Evolutionary conservation across 2,113 vertebrate genomes (phyloP).

Genomic region (Bothrops jararaca): DNA sequence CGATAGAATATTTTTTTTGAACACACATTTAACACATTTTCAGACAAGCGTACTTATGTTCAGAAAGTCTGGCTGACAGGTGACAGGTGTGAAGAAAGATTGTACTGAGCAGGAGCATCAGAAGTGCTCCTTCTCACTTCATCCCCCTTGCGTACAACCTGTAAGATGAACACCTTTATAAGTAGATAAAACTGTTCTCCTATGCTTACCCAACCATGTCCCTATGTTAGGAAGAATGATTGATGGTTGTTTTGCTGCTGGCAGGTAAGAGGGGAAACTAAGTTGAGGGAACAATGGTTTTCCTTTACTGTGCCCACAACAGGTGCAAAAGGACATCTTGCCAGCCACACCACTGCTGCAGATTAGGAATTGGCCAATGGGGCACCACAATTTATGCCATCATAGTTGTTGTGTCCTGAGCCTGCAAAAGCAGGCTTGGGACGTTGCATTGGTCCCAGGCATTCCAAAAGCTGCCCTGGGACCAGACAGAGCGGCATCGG

Average conservation of each 20-base stretch:
- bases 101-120: neutral
- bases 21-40: neutral
- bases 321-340: neutral
- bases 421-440: too few relatives aligned
- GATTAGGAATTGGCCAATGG: neutral
- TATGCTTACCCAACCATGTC: neutral
- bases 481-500: too few relatives aligned
- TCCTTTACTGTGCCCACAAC: neutral
- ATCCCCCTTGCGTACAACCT: neutral
- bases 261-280: neutral
- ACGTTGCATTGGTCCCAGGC: too few relatives aligned
- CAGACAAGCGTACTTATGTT: neutral
- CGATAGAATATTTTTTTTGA: neutral
- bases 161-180: neutral
- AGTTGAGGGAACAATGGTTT: neutral
- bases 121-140: neutral
- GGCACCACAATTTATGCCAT: neutral
- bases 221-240: neutral
- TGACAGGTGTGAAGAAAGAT: neutral
- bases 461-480: too few relatives aligned
- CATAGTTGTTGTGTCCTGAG: too few relatives aligned
- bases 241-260: neutral
- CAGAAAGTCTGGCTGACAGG: neutral
- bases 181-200: neutral
- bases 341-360: neutral